Base-by-base conservation (phyloP, 1,140 invertebrate species). In the Rhynchophorus ferrugineus region DNA sequence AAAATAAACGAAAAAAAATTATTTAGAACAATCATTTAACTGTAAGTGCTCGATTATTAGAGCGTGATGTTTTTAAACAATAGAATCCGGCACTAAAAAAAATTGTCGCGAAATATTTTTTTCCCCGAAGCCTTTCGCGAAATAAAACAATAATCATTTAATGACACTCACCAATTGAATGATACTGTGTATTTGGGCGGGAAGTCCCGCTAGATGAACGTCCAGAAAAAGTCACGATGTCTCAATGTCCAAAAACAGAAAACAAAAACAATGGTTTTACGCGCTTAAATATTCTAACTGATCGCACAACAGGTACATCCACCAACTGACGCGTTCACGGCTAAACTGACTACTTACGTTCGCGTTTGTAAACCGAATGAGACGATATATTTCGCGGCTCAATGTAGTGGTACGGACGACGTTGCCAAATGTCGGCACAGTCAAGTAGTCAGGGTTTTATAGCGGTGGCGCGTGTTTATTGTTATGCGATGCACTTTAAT, bases 191-290 rank as follows among this genome's bases (percentile, higher is more conserved):
- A 39, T 14, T 13, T 20, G 21, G 21, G 50, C 50, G 43, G 44
- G 44, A 3, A 9, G 11, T 16, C 21, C 50, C 43, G 50, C 36
- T 53, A 19, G 3, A 44, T 9, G 22, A 39, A 46, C 33, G 16
- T 38, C 36, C 37, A 8, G 21, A 22, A 18, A 45, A 46, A 53
- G 43, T 53, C 50, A 53, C 43, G 37, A 44, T 53, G 42, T 45
- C 36, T 39, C 43, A 13, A 35, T 13, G 43, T 45, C n/a, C 38
- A 9, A 39, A 21, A 24, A 24, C 35, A 18, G n/a, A 39, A 53
- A 53, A 53, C 50, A 53, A 53, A 45, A 53, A 53, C 50, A 53
- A 53, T 44, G 20, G 36, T 44, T 51, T 39, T 36, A 34, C 49
- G 49, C 42, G 42, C 17, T 13, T 50, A 2, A 20, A 44, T 29